Conservation (phyloP, 64 coral and sea anemone genomes). For the Anthopleura sola region DNA sequence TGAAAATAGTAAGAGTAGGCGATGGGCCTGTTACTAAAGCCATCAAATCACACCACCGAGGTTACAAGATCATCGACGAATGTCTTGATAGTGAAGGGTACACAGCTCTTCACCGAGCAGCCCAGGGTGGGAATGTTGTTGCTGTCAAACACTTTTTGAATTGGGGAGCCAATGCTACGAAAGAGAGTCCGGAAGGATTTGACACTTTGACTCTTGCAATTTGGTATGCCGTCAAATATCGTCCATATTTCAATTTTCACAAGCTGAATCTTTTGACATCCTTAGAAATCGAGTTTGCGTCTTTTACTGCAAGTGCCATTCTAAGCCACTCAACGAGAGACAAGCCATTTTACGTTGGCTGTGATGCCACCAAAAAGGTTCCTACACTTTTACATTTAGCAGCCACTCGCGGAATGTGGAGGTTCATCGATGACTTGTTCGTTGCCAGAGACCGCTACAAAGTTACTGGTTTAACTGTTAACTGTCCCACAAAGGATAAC, state of each 20-base stretch:
- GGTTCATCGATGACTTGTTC: slow-evolving; percentile 48
- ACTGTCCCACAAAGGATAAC: slow-evolving; percentile 44
- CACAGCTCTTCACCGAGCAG: slow-evolving; percentile 66
- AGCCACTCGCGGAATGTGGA: slow-evolving; percentile 81
- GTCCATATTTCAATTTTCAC: slow-evolving; percentile 44
- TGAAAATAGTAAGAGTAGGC: not conserved
- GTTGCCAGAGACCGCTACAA: not conserved
- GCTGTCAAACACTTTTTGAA: slow-evolving; percentile 62
- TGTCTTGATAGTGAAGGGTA: slow-evolving; percentile 72
- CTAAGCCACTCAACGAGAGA: slow-evolving; percentile 23
- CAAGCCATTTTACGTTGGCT: slow-evolving; percentile 44
- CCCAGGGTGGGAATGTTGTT: slow-evolving; percentile 75
- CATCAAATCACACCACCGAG: slow-evolving; percentile 41
- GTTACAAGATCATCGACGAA: slow-evolving; percentile 45
- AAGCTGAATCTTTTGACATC: slow-evolving; percentile 28
- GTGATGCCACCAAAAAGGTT: not conserved
- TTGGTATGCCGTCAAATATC: slow-evolving; percentile 63
- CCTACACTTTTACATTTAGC: slow-evolving; percentile 68
- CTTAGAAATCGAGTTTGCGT: slow-evolving; percentile 71
- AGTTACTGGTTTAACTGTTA: slow-evolving; percentile 28
- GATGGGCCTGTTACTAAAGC: slow-evolving; percentile 55
- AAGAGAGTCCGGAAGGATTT: not conserved
- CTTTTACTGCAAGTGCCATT: slow-evolving; percentile 50
- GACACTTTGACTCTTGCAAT: slow-evolving; percentile 40
- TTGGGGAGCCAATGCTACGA: slow-evolving; percentile 30